Base-by-base conservation (phyloP, 2,888 invertebrate species). In the Patella pellucida region DNA sequence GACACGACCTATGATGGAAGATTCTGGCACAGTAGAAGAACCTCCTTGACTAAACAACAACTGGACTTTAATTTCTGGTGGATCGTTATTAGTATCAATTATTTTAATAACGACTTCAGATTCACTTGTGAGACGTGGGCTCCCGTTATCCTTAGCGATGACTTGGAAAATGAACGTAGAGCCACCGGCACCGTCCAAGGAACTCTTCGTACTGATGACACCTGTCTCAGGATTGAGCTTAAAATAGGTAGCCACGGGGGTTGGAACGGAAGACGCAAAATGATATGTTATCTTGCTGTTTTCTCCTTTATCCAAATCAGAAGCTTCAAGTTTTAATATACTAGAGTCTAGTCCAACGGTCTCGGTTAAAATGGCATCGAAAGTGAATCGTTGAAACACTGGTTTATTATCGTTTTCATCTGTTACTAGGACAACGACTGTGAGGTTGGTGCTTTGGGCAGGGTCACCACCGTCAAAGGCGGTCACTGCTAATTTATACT, bases 11-110 rank as follows among this genome's bases (percentile, higher is more conserved):
- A 79, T 56, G 69, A 76, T 71, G 5, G 79, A 77, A 7, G 78
- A 77, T 52, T 81, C 81, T 5, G 77, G 73, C 27, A 81, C 78
- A 3, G 76, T 71, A 1, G 79, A 76, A 15, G 72, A 75, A 12
- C 74, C 77, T 27, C 69, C 69, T 14, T 71, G 75, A n/a, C 74
- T 73, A 52, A 73, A 75, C 51, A 72, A 54, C 14, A 68, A 75
- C 19, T 76, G 78, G 14, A 81, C 68, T 16, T 70, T 71, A 7
- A 81, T 81, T 11, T 52, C 67, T 15, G 81, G 81, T 12, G 72
- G 72, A 71, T 81, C 81, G 69, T 81, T 81, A 52, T 75, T 73
- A 15, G 78, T 79, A 71, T 81, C 79, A 68, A 76, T 67, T 4
- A 81, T 67, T 4, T 69, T 50, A n/a, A 81, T 71, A 15, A 69